A percentile compares a stretch with the other conserved stretches of the same genome.
phyloP scores from a whole-genome alignment of 2,113 vertebrate species.

The Syngnathus typhle region DNA sequence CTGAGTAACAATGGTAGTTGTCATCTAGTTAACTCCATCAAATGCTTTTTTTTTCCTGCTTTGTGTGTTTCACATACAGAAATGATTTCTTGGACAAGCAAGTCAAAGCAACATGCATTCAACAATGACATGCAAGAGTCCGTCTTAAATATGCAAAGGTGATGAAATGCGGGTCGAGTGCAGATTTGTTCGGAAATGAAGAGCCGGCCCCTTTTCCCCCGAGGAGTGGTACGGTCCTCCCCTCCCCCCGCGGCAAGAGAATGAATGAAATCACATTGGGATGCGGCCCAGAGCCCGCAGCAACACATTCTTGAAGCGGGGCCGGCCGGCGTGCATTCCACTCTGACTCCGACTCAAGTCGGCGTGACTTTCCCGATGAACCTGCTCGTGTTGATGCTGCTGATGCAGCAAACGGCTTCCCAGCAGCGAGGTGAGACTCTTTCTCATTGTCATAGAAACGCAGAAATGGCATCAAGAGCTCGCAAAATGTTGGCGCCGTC shows the following conservation, averaged over 20 bases:
- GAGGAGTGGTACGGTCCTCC: conserved; percentile 33
- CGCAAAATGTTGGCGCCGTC: no score
- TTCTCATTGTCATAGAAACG: no score
- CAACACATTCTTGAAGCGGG: conserved; percentile 34
- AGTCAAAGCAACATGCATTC: no score
- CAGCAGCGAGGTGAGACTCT: conserved; percentile 46
- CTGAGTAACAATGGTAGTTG: no score
- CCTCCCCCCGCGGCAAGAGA: conserved; percentile 21
- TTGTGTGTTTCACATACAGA: no score
- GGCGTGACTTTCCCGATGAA: conserved; percentile 27
- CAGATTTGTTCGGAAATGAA: background rate
- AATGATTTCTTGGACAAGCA: no score
- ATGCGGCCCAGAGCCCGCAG: conserved; percentile 19
- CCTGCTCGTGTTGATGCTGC: conserved; percentile 34
- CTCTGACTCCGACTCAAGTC: background rate
- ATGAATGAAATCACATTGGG: conserved; percentile 46
- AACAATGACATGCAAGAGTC: background rate
- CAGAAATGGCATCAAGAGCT: background rate
- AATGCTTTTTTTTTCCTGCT: no score
- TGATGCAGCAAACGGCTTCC: conserved; percentile 28
- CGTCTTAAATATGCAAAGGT: background rate
- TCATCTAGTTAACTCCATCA: no score
- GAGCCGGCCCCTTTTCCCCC: background rate
- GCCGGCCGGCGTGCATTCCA: conserved; percentile 1
- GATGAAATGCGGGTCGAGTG: background rate